Conservation (phyloP, 1,140 invertebrate genomes). For the Trichonephila clavipes region DNA sequence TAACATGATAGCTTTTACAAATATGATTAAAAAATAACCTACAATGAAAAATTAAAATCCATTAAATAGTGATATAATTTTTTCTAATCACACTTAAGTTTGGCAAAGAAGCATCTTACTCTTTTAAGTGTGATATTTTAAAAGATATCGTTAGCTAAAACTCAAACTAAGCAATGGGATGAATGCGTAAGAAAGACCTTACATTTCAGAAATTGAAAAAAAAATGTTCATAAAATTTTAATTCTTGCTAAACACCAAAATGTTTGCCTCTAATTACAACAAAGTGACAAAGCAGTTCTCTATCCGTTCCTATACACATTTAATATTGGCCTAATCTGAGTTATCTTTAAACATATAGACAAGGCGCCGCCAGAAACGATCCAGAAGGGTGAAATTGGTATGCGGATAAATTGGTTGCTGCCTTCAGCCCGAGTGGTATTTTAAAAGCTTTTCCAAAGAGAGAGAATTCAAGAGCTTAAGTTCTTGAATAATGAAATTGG, state of each 20-base stretch:
- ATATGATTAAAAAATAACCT: no score
- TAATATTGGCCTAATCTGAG: conserved; percentile 15
- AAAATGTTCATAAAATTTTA: background rate
- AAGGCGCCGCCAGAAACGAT: conserved; percentile 1
- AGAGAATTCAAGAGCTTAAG: conserved; percentile 35
- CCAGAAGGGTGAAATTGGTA: conserved; percentile 25
- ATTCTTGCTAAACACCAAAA: background rate
- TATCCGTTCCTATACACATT: background rate
- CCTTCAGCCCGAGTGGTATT: conserved; percentile 35
- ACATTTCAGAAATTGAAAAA: no score
- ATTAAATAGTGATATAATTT: no score
- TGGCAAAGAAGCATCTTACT: no score
- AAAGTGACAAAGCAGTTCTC: background rate
- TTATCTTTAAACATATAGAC: conserved; percentile 51
- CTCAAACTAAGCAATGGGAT: no score
- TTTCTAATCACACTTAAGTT: no score
- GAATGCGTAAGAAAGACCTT: no score
- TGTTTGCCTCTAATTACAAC: background rate
- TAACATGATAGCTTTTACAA: no score
- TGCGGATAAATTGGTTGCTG: conserved; percentile 15
- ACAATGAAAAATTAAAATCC: no score
- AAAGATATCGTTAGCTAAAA: no score
- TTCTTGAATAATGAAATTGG: conserved; percentile 52
- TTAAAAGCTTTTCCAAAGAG: conserved; percentile 47
- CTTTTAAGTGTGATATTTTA: no score